Evolutionary conservation across 2,888 invertebrate species (phyloP), one percentile per base, ranked within the genome.

Genomic region (Hoplodrina blanda): DNA sequence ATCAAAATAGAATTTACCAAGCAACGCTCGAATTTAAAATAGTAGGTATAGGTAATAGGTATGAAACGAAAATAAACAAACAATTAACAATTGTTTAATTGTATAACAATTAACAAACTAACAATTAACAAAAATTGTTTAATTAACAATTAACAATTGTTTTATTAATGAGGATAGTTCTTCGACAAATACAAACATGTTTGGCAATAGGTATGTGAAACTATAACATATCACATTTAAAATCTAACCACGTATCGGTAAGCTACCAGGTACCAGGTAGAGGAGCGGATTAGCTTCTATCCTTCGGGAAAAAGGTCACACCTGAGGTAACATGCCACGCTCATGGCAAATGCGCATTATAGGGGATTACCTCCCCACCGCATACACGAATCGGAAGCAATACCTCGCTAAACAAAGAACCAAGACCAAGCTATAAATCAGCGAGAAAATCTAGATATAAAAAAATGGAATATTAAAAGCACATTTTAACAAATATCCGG

Each of bases 381-480:
- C 44, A 33, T 63, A 25, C 66, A 46, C 54, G 33, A 65, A 68
- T 69, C 54, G 50, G 50, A 73, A 76, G 69, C 69, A 61, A 65
- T 57, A 46, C 33, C 37, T 53, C 46, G 20, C 25, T 62, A 19
- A 73, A 83, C 60, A 81, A 53, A 59, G 15, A 19, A 56, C 46
- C 53, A 19, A 61, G 71, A 78, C 72, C 62, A 78, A 59, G 74
- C 41, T 56, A 73, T 76, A 82, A 85, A 83, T 79, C 70, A 54
- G 13, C 50, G 33, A 55, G 64, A 57, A 72, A 73, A 76, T 54
- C 49, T 44, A 62, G 65, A 73, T 56, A 72, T 69, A 66, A 41
- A 44, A n/a, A 46, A 17, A 17, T 46, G 46, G 60, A 69, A 78
- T 67, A 82, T 80, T 80, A 74, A 79, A 82, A 82, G 55, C 64